phyloP scores from a whole-genome alignment of 2,797 vertebrate species.

The Jordanella pulchra region DNA sequence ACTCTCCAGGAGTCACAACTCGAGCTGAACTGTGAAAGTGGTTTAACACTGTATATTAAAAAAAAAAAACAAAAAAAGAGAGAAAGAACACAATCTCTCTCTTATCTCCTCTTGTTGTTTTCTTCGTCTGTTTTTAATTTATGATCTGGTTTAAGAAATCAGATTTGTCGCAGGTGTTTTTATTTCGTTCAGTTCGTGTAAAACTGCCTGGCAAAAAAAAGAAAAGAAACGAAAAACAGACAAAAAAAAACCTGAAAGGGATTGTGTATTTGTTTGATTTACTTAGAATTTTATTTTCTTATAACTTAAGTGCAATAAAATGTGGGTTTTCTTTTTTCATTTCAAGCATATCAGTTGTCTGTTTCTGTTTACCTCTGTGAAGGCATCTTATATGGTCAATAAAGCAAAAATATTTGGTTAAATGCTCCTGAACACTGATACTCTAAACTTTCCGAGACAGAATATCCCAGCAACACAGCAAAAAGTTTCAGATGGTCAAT shows the following conservation, averaged over 20 bases:
- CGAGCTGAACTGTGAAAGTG: constrained; percentile 99
- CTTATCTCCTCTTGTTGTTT: constrained; percentile 84
- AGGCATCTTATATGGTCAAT: constrained; percentile 82
- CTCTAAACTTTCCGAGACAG: constrained; percentile 22
- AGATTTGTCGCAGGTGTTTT: constrained; percentile 93
- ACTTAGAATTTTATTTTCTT: constrained; percentile 99
- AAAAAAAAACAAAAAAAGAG: constrained; percentile 68
- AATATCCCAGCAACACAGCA: too few species aligned
- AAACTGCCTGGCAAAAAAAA: constrained; percentile 98
- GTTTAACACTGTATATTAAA: constrained; percentile 99
- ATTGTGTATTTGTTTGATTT: constrained; percentile 99
- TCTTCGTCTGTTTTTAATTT: constrained; percentile 90
- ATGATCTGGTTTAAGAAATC: constrained; percentile 99
- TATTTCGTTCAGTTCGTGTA: constrained; percentile 96
- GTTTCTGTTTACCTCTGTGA: constrained; percentile 83
- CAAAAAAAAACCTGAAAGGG: constrained; percentile 90
- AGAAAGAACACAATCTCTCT: constrained; percentile 84
- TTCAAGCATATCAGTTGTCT: constrained; percentile 84
- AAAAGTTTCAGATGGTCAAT: too few species aligned
- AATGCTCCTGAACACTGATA: constrained; percentile 62
- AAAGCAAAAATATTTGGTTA: constrained; percentile 82
- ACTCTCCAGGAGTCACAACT: constrained; percentile 98
- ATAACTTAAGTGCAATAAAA: constrained; percentile 99
- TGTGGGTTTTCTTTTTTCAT: constrained; percentile 88
- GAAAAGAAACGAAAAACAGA: constrained; percentile 93